These are phyloP conservation scores for Noctua janthina DNA, from an alignment of 2,888 invertebrate genomes.

Conservation along the genomic window DNA sequence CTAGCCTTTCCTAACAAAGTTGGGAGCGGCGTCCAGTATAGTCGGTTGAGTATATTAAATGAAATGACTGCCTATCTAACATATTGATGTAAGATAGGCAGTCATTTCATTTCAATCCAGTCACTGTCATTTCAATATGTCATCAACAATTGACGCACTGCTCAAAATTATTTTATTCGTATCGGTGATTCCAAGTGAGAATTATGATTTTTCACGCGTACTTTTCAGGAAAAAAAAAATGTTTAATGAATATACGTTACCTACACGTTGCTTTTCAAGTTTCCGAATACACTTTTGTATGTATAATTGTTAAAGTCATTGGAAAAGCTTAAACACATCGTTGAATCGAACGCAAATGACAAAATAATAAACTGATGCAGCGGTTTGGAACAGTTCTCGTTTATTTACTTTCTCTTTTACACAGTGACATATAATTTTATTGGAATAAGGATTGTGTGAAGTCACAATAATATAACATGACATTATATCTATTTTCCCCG, in stretches of 20 bases:
- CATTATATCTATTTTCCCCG: neutral
- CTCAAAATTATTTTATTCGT: slow-evolving; percentile 19
- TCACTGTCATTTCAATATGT: neutral
- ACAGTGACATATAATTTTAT: neutral
- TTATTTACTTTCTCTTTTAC: slow-evolving; percentile 12
- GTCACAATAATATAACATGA: neutral
- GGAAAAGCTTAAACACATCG: slow-evolving; percentile 12
- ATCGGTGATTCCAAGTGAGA: slow-evolving; percentile 17
- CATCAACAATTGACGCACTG: neutral
- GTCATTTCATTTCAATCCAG: neutral
- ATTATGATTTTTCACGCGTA: too few relatives aligned
- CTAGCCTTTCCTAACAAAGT: neutral
- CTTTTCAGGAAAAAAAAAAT: slow-evolving; percentile 13
- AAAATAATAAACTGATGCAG: slow-evolving; percentile 12
- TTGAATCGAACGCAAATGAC: slow-evolving; percentile 3
- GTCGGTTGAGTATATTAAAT: neutral
- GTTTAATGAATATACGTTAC: slow-evolving; percentile 4
- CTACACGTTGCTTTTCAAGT: slow-evolving; percentile 5
- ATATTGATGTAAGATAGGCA: too few relatives aligned
- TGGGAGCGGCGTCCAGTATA: neutral
- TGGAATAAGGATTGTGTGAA: slow-evolving; percentile 6
- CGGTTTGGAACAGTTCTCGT: slow-evolving; percentile 18
- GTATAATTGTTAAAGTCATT: slow-evolving; percentile 21
- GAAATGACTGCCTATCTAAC: neutral
- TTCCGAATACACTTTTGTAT: neutral